These are phyloP conservation scores for Spialia ferax DNA, from an alignment of 2,888 invertebrate genomes.

Conservation along the genomic window DNA sequence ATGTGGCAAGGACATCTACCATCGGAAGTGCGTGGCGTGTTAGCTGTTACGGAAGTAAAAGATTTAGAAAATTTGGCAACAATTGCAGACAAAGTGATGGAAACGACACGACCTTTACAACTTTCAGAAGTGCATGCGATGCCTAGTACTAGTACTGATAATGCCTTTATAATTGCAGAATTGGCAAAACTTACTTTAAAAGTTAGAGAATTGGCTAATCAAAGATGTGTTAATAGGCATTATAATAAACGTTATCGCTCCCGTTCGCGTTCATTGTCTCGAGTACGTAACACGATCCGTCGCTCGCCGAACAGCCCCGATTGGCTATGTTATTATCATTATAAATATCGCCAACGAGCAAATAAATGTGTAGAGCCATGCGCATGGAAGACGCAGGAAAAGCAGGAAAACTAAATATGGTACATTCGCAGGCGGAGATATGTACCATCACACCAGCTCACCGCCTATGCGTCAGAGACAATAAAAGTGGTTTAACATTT, in stretches of 20 bases:
- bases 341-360: not conserved
- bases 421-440: not conserved
- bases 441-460: not conserved
- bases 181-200: slow-evolving; percentile 7
- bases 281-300: not conserved
- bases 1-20: too few species aligned
- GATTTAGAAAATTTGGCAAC: not conserved
- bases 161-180: not conserved
- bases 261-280: not conserved
- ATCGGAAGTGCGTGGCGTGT: not conserved
- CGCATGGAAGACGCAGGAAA: too few species aligned
- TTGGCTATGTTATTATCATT: not conserved
- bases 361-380: not conserved
- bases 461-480: too few species aligned
- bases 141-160: not conserved
- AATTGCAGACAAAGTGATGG: not conserved
- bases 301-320: not conserved
- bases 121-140: not conserved
- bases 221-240: slow-evolving; percentile 9
- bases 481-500: too few species aligned
- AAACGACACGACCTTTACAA: not conserved
- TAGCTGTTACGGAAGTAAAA: not conserved
- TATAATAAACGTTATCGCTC: not conserved
- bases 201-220: slow-evolving; percentile 1
- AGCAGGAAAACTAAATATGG: too few species aligned